Evolutionary conservation across 2,113 vertebrate genomes (phyloP), one percentile per base, ranked within the genome.

Genomic region (Jacana jacana): DNA sequence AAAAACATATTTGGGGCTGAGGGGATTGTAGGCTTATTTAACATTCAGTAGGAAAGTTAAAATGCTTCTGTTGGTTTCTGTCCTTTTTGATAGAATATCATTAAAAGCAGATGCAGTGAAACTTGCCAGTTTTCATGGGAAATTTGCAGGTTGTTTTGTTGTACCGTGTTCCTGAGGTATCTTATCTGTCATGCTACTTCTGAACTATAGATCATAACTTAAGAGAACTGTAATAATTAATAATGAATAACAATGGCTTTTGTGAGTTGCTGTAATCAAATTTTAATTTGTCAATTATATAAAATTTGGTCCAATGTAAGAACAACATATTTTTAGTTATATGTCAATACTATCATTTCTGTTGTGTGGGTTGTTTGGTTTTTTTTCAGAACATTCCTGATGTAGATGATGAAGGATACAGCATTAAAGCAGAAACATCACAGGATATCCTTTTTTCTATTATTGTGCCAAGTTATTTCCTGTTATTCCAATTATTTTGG

Each of bases 401-500:
- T 95, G 98, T 99, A n/a, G 99, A 99, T 95, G 98, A 98, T 55
- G 99, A 99, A 95, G 99, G 99, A 20, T 99, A 98, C 97, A 99
- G 99, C 91, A 99, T 99, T 98, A 98, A 99, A 93, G 99, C 99
- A 77, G 98, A 99, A 98, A 96, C 88, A 84, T 98, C 98, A 95
- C 99, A 99, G 96, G 99, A 98, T 94, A 99, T 99, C 99, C 98
- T 99, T 98, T 96, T 49, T 60, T 85, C 86, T n/a, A 70, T 89
- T 80, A 58, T 14, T 78, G 66, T 94, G 31, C 37, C 79, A 33
- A 75, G 37, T 71, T 86, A 42, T 84, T 54, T 89, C 42, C 65
- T 92, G n/a, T 61, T 68, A 49, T 79, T 66, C 35, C 44, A 78
- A 18, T 68, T 70, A 44, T 70, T 61, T 72, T 48, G 58, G 44